Evolutionary conservation across 2,113 vertebrate genomes (phyloP).

Genomic region (Clupea harengus): DNA sequence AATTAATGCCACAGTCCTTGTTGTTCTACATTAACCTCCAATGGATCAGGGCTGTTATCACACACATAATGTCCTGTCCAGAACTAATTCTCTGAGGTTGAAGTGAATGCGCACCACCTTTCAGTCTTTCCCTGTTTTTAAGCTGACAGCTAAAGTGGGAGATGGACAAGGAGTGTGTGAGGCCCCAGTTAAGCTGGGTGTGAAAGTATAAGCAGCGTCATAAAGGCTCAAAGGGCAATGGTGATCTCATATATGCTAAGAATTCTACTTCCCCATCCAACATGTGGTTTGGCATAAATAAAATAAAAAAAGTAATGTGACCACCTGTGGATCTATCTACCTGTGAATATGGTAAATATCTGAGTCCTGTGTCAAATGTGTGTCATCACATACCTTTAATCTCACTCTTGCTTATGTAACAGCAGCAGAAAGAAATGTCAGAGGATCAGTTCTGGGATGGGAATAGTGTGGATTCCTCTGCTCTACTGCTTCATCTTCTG

Average conservation of each 20-base stretch:
- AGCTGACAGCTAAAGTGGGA: conserved; percentile 12
- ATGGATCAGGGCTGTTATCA: conserved; percentile 54
- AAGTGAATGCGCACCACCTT: conserved; percentile 54
- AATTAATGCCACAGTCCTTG: conserved; percentile 69
- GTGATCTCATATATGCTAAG: neutral
- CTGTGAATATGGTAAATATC: neutral
- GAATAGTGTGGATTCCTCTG: neutral
- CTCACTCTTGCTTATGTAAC: neutral
- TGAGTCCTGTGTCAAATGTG: neutral
- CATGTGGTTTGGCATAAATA: neutral
- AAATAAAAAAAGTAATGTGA: neutral
- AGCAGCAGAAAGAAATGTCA: neutral
- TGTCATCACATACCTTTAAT: neutral
- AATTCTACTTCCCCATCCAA: neutral
- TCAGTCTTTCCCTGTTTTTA: conserved; percentile 20
- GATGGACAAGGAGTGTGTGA: neutral
- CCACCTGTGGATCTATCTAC: neutral
- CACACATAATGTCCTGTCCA: conserved; percentile 60
- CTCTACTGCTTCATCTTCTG: neutral
- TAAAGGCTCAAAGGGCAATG: neutral
- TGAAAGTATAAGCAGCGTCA: neutral
- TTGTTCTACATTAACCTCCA: conserved; percentile 61
- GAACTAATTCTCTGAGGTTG: conserved; percentile 71
- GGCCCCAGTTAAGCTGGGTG: neutral
- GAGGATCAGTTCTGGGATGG: neutral